A percentile compares a stretch with the other conserved stretches of the same genome.
phyloP scores from a whole-genome alignment of 2,113 vertebrate species.

The Chlamydotis undulata region DNA sequence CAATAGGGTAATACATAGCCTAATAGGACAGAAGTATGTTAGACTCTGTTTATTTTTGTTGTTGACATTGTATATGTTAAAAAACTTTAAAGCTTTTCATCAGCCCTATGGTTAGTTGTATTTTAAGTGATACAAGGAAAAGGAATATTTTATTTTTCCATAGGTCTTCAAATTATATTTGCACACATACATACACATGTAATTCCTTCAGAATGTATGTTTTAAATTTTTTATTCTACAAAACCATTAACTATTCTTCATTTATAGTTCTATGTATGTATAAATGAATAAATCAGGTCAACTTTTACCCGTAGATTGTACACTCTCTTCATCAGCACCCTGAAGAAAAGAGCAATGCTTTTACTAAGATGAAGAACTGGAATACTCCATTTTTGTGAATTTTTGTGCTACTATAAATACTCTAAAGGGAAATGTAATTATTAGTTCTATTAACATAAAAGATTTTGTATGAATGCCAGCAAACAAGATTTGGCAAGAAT shows the following conservation, averaged over 20 bases:
- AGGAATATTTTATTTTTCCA: background rate
- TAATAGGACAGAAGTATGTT: background rate
- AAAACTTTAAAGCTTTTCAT: background rate
- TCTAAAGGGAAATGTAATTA: background rate
- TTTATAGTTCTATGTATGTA: background rate
- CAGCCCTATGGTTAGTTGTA: background rate
- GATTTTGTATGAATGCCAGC: background rate
- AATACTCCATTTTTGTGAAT: background rate
- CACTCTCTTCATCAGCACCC: background rate
- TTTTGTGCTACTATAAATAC: background rate
- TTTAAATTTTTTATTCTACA: background rate
- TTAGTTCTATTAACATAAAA: background rate
- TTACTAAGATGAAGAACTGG: background rate
- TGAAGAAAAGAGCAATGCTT: background rate
- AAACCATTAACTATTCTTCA: background rate
- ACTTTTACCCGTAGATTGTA: background rate
- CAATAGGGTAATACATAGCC: background rate
- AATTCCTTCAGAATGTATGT: background rate
- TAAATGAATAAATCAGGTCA: background rate
- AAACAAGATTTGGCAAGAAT: background rate
- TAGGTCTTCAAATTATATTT: background rate
- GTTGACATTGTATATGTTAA: background rate
- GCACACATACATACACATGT: background rate
- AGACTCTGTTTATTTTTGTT: background rate
- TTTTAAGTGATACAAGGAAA: background rate